phyloP scores from a whole-genome alignment of 30 jellyfish, hydroid and myxozoan genomes.

The Nemopilema nomurai region DNA sequence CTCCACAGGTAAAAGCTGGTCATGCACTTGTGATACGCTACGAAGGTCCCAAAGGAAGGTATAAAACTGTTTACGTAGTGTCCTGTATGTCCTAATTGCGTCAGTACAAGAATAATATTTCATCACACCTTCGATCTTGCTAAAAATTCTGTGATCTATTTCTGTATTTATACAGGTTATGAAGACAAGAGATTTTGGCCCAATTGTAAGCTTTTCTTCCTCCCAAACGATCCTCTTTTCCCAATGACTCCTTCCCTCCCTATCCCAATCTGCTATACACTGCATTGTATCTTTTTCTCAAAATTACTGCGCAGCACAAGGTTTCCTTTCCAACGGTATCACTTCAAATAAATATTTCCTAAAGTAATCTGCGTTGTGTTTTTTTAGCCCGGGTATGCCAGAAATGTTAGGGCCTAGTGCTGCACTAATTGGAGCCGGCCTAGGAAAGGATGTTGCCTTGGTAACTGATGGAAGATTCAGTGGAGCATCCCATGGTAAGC shows the following conservation, averaged over 20 bases:
- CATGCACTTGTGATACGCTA: conserved; percentile 71
- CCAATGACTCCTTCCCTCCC: too few relatives aligned
- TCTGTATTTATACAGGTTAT: too few relatives aligned
- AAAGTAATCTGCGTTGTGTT: background rate
- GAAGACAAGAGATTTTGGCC: too few relatives aligned
- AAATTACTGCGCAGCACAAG: too few relatives aligned
- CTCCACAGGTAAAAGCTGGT: conserved; percentile 56
- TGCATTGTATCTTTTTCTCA: too few relatives aligned
- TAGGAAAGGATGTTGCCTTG: conserved; percentile 74
- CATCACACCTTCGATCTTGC: background rate
- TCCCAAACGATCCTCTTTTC: too few relatives aligned
- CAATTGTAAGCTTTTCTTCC: too few relatives aligned
- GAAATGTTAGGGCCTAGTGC: conserved; percentile 79
- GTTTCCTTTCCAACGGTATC: too few relatives aligned
- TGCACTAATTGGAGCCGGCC: conserved; percentile 66
- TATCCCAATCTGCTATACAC: too few relatives aligned
- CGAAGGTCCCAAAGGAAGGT: conserved; percentile 86
- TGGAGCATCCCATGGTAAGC: conserved; percentile 72
- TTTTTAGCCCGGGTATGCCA: conserved; percentile 80
- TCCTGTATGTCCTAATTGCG: background rate
- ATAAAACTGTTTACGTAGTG: background rate
- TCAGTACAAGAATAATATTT: background rate
- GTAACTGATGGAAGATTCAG: conserved; percentile 81
- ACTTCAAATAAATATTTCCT: too few relatives aligned
- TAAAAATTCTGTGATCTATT: too few relatives aligned